Percentiles rank a stretch among this genome's conserved stretches.
Evolutionary conservation across 2,888 invertebrate species (phyloP).

Genomic region (Parasteatoda lunata): DNA sequence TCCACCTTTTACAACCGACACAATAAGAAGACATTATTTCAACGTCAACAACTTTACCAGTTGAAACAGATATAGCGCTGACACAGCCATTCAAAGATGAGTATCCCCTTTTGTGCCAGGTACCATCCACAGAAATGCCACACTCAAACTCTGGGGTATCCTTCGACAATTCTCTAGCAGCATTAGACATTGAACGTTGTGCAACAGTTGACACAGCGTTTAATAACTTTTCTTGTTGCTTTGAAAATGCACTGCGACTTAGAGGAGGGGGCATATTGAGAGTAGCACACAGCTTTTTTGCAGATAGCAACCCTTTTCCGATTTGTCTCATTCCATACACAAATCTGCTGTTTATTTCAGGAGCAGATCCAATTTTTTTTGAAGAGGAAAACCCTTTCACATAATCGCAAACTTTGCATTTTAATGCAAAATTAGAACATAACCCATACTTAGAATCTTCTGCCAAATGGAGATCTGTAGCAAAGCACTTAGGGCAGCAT

Average conservation of each 20-base stretch:
- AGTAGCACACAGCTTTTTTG: slow-evolving; percentile 8
- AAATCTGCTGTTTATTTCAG: slow-evolving; percentile 9
- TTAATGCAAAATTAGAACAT: slow-evolving; percentile 1
- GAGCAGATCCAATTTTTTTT: not conserved
- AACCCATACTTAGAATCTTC: slow-evolving; percentile 38
- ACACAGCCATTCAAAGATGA: slow-evolving; percentile 39
- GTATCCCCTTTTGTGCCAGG: slow-evolving; percentile 34
- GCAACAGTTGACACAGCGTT: slow-evolving; percentile 9
- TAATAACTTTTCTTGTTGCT: slow-evolving; percentile 5
- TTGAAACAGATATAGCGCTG: slow-evolving; percentile 5
- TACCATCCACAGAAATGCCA: slow-evolving; percentile 26
- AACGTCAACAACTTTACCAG: no score
- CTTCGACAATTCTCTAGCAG: not conserved
- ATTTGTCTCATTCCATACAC: slow-evolving; percentile 6
- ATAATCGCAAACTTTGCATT: slow-evolving; percentile 10
- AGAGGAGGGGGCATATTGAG: slow-evolving; percentile 21
- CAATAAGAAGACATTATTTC: no score
- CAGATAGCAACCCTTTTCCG: slow-evolving; percentile 18
- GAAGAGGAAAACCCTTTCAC: slow-evolving; percentile 1
- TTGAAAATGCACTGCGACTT: slow-evolving; percentile 1
- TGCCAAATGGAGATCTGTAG: not conserved
- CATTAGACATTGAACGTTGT: slow-evolving; percentile 10
- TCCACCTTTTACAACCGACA: no score
- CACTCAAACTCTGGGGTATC: not conserved
- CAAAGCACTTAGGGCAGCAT: slow-evolving; percentile 10